A percentile compares a stretch with the other conserved stretches of the same genome.
These are phyloP conservation scores for Agonopterix heracliana DNA, from an alignment of 2,888 invertebrate genomes.

Conservation along the genomic window DNA sequence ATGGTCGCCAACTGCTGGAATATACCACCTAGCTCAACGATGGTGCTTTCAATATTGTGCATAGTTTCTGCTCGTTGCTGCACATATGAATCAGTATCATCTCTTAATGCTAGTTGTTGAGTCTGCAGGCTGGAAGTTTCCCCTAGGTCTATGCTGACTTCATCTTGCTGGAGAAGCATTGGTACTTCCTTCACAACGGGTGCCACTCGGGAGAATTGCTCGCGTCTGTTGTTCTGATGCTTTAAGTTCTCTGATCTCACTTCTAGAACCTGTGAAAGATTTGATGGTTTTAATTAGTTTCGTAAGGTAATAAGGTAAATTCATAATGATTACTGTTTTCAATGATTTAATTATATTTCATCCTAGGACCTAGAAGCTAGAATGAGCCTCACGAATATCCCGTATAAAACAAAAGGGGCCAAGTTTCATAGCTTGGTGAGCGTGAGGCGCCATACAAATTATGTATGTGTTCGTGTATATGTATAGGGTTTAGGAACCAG, in stretches of 20 bases:
- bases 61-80: slow-evolving; percentile 97
- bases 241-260: slow-evolving; percentile 98
- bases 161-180: slow-evolving; percentile 77
- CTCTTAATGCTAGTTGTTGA: slow-evolving; percentile 85
- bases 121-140: slow-evolving; percentile 66
- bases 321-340: too few relatives aligned
- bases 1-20: slow-evolving; percentile 97
- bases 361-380: too few relatives aligned
- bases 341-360: too few relatives aligned
- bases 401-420: too few relatives aligned
- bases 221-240: slow-evolving; percentile 94
- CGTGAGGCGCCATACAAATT: too few relatives aligned
- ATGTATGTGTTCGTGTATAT: too few relatives aligned
- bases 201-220: slow-evolving; percentile 82
- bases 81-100: slow-evolving; percentile 92
- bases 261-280: slow-evolving; percentile 84
- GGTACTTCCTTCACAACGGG: slow-evolving; percentile 66
- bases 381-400: too few relatives aligned
- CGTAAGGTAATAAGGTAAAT: too few relatives aligned
- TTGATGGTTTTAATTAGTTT: too few relatives aligned
- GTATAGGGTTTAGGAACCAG: too few relatives aligned
- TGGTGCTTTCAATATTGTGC: slow-evolving; percentile 99
- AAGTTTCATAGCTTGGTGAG: too few relatives aligned
- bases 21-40: slow-evolving; percentile 98
- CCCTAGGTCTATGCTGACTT: slow-evolving; percentile 92